Evolutionary conservation across 2,888 invertebrate genomes (phyloP).

Genomic region (Pachydiplax longipennis): DNA sequence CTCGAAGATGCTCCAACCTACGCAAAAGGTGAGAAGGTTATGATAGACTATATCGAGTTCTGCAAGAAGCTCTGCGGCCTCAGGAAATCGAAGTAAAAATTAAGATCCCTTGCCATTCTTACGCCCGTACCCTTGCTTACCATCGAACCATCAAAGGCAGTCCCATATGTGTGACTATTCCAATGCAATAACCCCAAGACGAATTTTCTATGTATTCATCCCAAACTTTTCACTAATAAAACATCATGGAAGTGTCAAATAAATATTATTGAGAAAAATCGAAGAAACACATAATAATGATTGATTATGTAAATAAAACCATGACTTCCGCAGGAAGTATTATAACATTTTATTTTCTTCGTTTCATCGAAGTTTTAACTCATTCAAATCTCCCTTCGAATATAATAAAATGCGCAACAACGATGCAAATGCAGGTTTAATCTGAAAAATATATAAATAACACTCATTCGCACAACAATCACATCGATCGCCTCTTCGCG

Average conservation of each 20-base stretch:
- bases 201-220: too few species aligned
- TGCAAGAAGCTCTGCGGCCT: slow-evolving; percentile 69
- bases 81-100: slow-evolving; percentile 58
- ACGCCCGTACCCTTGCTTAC: neutral
- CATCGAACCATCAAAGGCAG: too few species aligned
- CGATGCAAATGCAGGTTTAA: neutral
- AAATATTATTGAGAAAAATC: too few species aligned
- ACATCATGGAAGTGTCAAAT: too few species aligned
- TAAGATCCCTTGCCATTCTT: neutral
- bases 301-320: too few species aligned
- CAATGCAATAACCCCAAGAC: too few species aligned
- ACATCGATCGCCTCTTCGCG: neutral
- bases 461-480: neutral
- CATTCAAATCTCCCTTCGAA: too few species aligned
- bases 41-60: slow-evolving; percentile 72
- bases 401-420: neutral
- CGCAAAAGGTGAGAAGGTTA: slow-evolving; percentile 53
- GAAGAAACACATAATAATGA: too few species aligned
- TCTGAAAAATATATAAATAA: neutral
- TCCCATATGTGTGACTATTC: neutral
- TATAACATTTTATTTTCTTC: too few species aligned
- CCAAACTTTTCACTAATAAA: too few species aligned
- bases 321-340: too few species aligned
- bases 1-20: slow-evolving; percentile 68
- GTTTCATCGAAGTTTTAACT: too few species aligned